Evolutionary conservation across 2,888 invertebrate genomes (phyloP).

Genomic region (Hydrotaea diabolus): DNA sequence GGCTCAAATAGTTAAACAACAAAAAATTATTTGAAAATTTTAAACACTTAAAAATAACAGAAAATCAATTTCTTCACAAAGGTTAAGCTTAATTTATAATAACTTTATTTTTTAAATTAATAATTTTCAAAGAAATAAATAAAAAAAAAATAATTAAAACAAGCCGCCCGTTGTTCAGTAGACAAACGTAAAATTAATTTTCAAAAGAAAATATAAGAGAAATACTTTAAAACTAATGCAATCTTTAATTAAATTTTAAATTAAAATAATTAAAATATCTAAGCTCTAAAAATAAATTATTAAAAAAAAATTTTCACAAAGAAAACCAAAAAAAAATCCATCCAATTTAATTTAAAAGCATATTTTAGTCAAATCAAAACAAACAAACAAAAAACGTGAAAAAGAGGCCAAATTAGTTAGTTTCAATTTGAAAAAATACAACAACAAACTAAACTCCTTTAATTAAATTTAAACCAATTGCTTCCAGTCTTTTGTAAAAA

Average conservation of each 20-base stretch:
- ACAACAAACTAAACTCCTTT: background rate
- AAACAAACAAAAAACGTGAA: conserved; percentile 42
- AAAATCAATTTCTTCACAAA: conserved; percentile 20
- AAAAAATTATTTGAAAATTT: conserved; percentile 51
- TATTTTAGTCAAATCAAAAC: background rate
- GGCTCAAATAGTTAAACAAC: conserved; percentile 42
- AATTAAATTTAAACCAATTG: conserved; percentile 32
- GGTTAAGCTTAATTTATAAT: conserved; percentile 9
- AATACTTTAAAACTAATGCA: conserved; percentile 34
- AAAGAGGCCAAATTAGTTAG: conserved; percentile 69
- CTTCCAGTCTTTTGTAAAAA: conserved; percentile 46
- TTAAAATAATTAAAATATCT: too few relatives aligned
- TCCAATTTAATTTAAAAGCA: conserved; percentile 53
- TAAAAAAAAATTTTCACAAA: conserved; percentile 23
- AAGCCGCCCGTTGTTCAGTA: conserved; percentile 77
- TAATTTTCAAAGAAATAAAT: conserved; percentile 13
- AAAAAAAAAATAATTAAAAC: background rate
- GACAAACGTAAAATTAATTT: conserved; percentile 41
- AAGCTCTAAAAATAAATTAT: background rate
- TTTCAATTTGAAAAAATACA: conserved; percentile 28
- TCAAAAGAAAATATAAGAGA: conserved; percentile 41
- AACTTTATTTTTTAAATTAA: conserved; percentile 13
- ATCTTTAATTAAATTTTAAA: conserved; percentile 41
- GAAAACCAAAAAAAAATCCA: conserved; percentile 40
- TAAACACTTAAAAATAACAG: conserved; percentile 2